phyloP scores from a whole-genome alignment of 2,797 vertebrate genomes.

The Epinephelus awoara region DNA sequence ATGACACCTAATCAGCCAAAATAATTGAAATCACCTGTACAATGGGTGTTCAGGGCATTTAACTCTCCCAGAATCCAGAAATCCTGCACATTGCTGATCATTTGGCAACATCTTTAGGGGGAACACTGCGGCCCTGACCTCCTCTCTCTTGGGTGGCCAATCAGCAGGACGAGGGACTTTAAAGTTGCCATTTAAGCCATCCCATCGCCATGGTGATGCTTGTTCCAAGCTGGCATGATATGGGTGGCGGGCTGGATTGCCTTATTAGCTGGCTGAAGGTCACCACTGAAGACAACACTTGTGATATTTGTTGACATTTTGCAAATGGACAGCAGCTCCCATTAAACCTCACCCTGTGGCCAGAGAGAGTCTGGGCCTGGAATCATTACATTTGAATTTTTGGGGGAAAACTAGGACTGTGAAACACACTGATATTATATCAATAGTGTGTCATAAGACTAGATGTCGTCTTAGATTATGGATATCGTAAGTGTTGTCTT shows the following conservation, averaged over 20 bases:
- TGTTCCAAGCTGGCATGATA: constrained; percentile 43
- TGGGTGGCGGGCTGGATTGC: constrained; percentile 29
- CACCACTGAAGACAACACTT: constrained; percentile 66
- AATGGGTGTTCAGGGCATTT: background rate
- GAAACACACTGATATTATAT: too few species aligned
- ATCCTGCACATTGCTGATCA: background rate
- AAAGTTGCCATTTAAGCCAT: constrained; percentile 51
- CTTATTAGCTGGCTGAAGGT: constrained; percentile 72
- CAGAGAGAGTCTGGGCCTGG: background rate
- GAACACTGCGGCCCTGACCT: constrained; percentile 22
- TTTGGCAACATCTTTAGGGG: constrained; percentile 6
- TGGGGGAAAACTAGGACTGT: background rate
- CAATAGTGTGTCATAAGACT: too few species aligned
- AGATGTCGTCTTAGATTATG: too few species aligned
- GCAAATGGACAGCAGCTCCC: constrained; percentile 55
- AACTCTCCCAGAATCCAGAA: background rate
- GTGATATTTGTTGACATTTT: constrained; percentile 82
- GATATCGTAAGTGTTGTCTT: too few species aligned
- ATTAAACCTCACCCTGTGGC: constrained; percentile 17
- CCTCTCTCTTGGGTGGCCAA: constrained; percentile 36
- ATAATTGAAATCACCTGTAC: background rate
- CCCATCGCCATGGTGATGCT: constrained; percentile 59
- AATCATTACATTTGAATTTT: constrained; percentile 19
- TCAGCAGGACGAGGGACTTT: constrained; percentile 33
- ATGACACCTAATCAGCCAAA: constrained; percentile 13